Percentiles rank a stretch among this genome's conserved stretches.
Evolutionary conservation across 2,113 vertebrate genomes (phyloP).

Genomic region (Hemichromis elongatus): DNA sequence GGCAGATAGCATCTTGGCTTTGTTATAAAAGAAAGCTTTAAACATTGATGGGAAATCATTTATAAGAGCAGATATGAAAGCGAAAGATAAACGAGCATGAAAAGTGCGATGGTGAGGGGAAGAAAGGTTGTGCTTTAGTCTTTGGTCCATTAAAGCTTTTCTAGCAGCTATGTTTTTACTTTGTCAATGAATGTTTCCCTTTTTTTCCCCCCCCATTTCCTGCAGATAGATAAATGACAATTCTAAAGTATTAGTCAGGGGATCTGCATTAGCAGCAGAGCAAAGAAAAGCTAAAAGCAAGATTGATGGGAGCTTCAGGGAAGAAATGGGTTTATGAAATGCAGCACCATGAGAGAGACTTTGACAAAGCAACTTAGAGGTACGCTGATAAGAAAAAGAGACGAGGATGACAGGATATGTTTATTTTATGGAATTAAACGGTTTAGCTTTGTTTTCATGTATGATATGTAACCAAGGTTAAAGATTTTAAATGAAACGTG

Average conservation of each 20-base stretch:
- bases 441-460: background rate
- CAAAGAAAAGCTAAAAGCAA: slow-evolving; percentile 26
- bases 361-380: slow-evolving; percentile 16
- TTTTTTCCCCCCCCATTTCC: background rate
- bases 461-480: slow-evolving; percentile 15
- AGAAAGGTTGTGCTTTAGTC: slow-evolving; percentile 11
- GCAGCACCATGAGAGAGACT: slow-evolving; percentile 8
- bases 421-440: background rate
- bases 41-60: slow-evolving; percentile 22
- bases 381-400: background rate
- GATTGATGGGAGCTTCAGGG: slow-evolving; percentile 18
- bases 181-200: slow-evolving; percentile 26
- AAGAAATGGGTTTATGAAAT: slow-evolving; percentile 39
- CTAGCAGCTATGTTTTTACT: slow-evolving; percentile 15
- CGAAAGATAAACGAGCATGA: slow-evolving; percentile 24
- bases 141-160: slow-evolving; percentile 44
- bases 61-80: slow-evolving; percentile 6
- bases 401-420: background rate
- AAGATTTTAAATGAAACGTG: slow-evolving; percentile 6
- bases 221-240: slow-evolving; percentile 41
- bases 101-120: background rate
- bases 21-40: background rate
- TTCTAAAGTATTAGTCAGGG: slow-evolving; percentile 25
- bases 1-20: slow-evolving; percentile 10
- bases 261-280: slow-evolving; percentile 41